Evolutionary conservation across 1,140 invertebrate species (phyloP).

Genomic region (Orchestia grillus): DNA sequence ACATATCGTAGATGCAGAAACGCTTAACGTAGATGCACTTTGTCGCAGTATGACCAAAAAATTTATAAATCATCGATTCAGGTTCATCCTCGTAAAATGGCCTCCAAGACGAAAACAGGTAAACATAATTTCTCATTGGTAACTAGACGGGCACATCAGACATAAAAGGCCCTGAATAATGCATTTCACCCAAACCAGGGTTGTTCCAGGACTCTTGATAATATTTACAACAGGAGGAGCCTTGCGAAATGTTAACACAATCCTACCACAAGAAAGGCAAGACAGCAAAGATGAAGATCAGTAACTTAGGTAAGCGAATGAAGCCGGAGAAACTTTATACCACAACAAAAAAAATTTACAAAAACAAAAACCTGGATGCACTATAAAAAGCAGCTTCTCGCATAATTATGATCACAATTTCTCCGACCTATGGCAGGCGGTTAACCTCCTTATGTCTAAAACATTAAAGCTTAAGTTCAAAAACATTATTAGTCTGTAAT

Average conservation of each 20-base stretch:
- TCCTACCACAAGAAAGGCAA: not conserved
- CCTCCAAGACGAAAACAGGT: not conserved
- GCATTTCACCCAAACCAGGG: not conserved
- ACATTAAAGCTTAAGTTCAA: not conserved
- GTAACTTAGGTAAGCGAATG: not conserved
- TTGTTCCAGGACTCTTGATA: not conserved
- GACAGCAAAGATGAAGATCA: not conserved
- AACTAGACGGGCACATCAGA: not conserved
- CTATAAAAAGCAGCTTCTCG: slow-evolving; percentile 30
- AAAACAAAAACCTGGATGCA: not conserved
- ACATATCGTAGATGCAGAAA: not conserved
- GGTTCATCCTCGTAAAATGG: not conserved
- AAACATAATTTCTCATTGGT: not conserved
- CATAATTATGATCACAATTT: slow-evolving; percentile 8
- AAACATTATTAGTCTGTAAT: slow-evolving; percentile 82
- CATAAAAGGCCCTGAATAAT: not conserved
- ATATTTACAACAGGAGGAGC: not conserved
- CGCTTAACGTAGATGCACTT: not conserved
- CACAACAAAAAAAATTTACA: not conserved
- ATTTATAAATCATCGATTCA: not conserved
- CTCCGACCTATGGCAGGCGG: not conserved
- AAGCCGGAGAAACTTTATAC: not conserved
- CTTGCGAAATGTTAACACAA: not conserved
- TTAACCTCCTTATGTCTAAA: not conserved
- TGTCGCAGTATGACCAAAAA: not conserved